Conservation (phyloP, 1,140 invertebrate genomes). For the Drosophila littoralis region DNA sequence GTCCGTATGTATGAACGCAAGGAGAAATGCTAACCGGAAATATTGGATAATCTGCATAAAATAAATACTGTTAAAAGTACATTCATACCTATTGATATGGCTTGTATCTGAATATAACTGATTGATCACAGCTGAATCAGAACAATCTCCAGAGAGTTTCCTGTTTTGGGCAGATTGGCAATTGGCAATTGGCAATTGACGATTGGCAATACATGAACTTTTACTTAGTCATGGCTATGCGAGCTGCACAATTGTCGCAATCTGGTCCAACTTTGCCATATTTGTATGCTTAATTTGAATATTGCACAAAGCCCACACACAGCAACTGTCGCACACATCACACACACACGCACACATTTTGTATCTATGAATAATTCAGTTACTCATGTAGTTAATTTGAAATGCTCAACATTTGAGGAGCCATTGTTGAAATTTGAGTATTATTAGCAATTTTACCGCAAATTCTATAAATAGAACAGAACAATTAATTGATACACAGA, state of each 20-base stretch:
- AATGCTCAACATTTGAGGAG: constrained; percentile 33
- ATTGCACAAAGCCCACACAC: constrained; percentile 40
- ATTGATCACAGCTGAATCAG: constrained; percentile 12
- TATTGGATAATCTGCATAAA: neutral
- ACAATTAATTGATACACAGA: constrained; percentile 75
- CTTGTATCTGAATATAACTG: neutral
- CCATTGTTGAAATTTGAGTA: constrained; percentile 73
- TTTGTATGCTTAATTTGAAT: constrained; percentile 40
- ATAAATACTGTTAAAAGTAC: no score
- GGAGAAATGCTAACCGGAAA: constrained; percentile 3
- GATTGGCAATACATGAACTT: constrained; percentile 32
- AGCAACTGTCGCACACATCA: constrained; percentile 6
- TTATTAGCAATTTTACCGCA: constrained; percentile 79
- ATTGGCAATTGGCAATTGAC: constrained; percentile 23
- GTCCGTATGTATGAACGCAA: no score
- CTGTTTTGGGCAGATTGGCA: constrained; percentile 32
- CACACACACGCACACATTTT: neutral
- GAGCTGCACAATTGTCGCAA: constrained; percentile 46
- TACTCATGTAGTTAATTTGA: constrained; percentile 47
- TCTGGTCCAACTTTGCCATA: constrained; percentile 44
- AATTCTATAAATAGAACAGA: constrained; percentile 77
- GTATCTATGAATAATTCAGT: constrained; percentile 15
- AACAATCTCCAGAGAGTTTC: constrained; percentile 10
- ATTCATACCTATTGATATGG: no score
- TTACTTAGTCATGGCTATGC: constrained; percentile 38